A percentile compares a stretch with the other conserved stretches of the same genome.
phyloP scores from a whole-genome alignment of 1,140 invertebrate species.

The Trypoxylus dichotomus region DNA sequence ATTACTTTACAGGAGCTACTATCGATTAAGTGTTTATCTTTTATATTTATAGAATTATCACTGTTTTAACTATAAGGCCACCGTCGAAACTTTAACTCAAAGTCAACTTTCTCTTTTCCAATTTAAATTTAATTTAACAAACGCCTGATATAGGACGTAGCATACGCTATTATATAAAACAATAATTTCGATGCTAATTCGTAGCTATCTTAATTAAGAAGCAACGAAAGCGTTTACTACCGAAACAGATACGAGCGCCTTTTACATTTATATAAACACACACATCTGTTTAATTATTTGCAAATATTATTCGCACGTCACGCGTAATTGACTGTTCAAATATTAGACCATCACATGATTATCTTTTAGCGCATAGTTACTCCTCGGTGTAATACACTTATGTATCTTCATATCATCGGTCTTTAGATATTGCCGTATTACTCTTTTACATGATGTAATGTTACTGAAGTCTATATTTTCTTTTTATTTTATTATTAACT shows the following conservation, averaged over 20 bases:
- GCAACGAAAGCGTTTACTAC: background rate
- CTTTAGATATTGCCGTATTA: too few species aligned
- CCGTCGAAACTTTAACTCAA: too few species aligned
- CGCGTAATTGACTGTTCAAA: background rate
- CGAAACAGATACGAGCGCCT: background rate
- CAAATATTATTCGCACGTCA: background rate
- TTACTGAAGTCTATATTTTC: too few species aligned
- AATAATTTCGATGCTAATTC: background rate
- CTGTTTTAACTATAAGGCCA: too few species aligned
- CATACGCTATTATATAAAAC: background rate
- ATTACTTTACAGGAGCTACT: too few species aligned
- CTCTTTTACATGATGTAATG: too few species aligned
- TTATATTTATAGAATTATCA: too few species aligned
- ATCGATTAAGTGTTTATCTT: too few species aligned
- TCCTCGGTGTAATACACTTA: background rate
- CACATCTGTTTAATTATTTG: background rate
- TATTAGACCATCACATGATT: background rate
- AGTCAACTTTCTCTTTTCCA: background rate
- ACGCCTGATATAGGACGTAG: background rate
- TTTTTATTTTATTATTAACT: too few species aligned
- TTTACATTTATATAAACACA: background rate
- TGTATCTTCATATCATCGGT: too few species aligned
- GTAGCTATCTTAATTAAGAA: background rate
- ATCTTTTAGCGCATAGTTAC: background rate
- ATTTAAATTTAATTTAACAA: background rate